Conservation (phyloP, 1,140 invertebrate species). For the Agrypnia vestita region DNA sequence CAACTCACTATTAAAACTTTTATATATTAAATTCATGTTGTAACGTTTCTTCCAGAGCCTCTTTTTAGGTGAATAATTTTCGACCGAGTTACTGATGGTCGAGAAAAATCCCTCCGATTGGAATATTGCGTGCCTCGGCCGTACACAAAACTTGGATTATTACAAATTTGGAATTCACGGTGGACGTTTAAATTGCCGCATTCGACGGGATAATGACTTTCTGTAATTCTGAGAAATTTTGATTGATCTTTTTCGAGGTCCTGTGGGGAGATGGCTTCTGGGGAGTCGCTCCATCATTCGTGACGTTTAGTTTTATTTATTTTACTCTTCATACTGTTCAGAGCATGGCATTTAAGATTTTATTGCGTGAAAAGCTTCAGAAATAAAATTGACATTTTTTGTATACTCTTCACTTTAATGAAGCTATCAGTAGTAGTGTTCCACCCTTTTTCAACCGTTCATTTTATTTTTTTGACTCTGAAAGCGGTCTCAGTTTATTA, state of each 20-base stretch:
- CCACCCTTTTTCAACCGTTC: no score
- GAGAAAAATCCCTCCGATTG: constrained; percentile 45
- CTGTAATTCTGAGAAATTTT: constrained; percentile 55
- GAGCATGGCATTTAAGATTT: no score
- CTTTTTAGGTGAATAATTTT: constrained; percentile 9
- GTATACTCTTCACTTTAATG: no score
- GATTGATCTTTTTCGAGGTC: constrained; percentile 54
- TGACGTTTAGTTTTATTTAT: neutral
- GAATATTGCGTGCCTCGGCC: constrained; percentile 55
- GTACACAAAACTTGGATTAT: constrained; percentile 49
- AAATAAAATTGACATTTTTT: no score
- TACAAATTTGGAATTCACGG: constrained; percentile 23
- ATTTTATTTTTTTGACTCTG: no score
- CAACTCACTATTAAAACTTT: no score
- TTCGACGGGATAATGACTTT: constrained; percentile 52
- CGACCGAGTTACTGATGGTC: constrained; percentile 32
- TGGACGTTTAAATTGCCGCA: constrained; percentile 57
- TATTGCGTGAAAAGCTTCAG: no score
- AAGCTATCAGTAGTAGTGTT: no score
- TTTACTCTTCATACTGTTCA: no score
- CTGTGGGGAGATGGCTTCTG: neutral
- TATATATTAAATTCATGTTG: neutral
- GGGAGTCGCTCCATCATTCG: neutral
- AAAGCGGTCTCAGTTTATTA: no score
- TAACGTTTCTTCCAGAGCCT: neutral